Conservation (phyloP, 2,888 invertebrate species). For the Drosophila suboccidentalis region DNA sequence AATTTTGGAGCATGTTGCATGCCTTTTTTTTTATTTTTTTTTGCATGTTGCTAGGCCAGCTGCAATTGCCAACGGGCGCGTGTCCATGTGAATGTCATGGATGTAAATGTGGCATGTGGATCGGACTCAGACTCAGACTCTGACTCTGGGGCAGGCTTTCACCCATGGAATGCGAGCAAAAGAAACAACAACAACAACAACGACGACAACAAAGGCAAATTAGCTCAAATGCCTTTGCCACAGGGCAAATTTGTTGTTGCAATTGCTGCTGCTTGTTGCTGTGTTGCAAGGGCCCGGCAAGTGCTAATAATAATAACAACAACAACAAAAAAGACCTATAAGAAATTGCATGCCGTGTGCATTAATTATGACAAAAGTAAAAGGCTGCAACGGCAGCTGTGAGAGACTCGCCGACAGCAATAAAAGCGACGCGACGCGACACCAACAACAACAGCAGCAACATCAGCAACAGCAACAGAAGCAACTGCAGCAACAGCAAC, state of each 20-base stretch:
- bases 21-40: conserved; percentile 26
- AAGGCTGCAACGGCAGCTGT: conserved; percentile 48
- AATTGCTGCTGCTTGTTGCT: conserved; percentile 9
- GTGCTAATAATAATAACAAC: conserved; percentile 58
- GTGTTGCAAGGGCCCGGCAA: conserved; percentile 31
- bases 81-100: conserved; percentile 63
- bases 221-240: conserved; percentile 67
- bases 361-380: conserved; percentile 75
- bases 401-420: conserved; percentile 36
- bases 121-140: neutral
- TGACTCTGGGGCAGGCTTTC: conserved; percentile 53
- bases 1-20: conserved; percentile 68
- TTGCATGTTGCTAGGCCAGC: conserved; percentile 60
- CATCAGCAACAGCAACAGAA: neutral
- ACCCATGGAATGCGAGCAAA: conserved; percentile 75
- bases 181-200: conserved; percentile 22
- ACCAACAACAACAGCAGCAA: conserved; percentile 20
- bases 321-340: conserved; percentile 15
- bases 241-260: conserved; percentile 45
- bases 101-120: conserved; percentile 55
- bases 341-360: conserved; percentile 60
- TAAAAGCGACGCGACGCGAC: conserved; percentile 22
- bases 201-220: conserved; percentile 58
- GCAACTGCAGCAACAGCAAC: conserved; percentile 7
- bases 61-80: conserved; percentile 58